Evolutionary conservation across 2,113 vertebrate species (phyloP).

Genomic region (Oreochromis niloticus): DNA sequence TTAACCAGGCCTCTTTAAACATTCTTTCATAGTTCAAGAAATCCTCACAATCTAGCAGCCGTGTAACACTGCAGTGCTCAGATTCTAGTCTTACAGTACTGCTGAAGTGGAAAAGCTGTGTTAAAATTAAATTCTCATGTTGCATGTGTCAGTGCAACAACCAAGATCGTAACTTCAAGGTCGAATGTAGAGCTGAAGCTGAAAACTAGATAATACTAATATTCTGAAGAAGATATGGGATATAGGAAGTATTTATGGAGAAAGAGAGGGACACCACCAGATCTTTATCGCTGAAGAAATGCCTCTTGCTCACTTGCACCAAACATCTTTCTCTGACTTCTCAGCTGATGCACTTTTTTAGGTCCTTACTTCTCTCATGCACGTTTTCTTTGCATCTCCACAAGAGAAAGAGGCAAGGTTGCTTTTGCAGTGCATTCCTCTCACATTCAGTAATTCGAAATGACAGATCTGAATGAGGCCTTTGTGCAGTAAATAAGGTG

Average conservation of each 20-base stretch:
- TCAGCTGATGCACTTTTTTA: neutral
- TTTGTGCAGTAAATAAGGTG: neutral
- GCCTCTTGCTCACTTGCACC: neutral
- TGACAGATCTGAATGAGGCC: neutral
- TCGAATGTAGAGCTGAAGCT: neutral
- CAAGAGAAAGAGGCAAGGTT: neutral
- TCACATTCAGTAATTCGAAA: neutral
- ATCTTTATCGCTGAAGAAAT: neutral
- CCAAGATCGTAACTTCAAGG: neutral
- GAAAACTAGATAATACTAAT: neutral
- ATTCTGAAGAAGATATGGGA: neutral
- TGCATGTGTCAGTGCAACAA: neutral
- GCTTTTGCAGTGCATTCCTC: neutral
- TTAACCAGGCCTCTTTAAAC: neutral
- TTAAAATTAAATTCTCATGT: neutral
- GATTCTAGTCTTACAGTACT: neutral
- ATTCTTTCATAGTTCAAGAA: neutral
- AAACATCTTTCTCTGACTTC: neutral
- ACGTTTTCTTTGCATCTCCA: neutral
- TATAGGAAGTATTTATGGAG: neutral
- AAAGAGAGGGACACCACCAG: neutral
- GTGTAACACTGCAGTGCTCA: neutral
- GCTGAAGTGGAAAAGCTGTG: neutral
- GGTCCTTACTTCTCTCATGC: neutral
- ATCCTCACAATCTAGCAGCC: neutral